phyloP scores from a whole-genome alignment of 1,140 invertebrate genomes.

The Bathynomus jamesi region DNA sequence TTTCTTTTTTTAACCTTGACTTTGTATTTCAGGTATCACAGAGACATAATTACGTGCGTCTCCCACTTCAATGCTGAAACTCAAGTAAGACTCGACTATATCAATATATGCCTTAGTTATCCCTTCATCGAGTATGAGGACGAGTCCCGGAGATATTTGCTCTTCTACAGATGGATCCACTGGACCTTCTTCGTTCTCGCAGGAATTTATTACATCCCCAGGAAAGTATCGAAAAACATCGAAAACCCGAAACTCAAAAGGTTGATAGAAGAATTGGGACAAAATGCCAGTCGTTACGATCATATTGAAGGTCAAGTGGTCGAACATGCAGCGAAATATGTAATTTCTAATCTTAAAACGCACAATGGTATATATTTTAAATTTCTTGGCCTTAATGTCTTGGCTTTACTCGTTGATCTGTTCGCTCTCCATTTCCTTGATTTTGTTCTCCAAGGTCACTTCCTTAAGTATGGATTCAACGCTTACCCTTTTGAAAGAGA shows the following conservation, averaged over 20 bases:
- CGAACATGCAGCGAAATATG: slow-evolving; percentile 2
- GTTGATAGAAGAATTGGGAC: slow-evolving; percentile 12
- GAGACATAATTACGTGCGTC: slow-evolving; percentile 15
- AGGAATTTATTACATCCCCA: slow-evolving; percentile 16
- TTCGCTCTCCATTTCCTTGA: slow-evolving; percentile 10
- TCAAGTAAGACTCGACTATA: slow-evolving; percentile 15
- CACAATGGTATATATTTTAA: slow-evolving; percentile 14
- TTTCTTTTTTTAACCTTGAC: no score
- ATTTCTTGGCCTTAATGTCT: slow-evolving; percentile 6
- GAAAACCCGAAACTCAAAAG: slow-evolving; percentile 15
- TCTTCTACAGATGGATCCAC: slow-evolving; percentile 11
- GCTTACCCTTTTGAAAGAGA: slow-evolving; percentile 16
- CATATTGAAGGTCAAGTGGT: slow-evolving; percentile 7
- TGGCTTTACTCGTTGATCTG: slow-evolving; percentile 8
- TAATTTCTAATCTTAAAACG: slow-evolving; percentile 7
- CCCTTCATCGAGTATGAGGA: slow-evolving; percentile 11
- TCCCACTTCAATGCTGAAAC: slow-evolving; percentile 20
- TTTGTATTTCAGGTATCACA: slow-evolving; percentile 14
- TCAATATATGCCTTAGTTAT: slow-evolving; percentile 12
- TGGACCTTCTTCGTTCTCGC: slow-evolving; percentile 14
- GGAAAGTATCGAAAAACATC: slow-evolving; percentile 15
- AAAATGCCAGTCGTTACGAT: background rate
- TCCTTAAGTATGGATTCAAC: slow-evolving; percentile 12
- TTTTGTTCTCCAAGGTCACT: slow-evolving; percentile 11
- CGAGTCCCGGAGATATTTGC: slow-evolving; percentile 4